Conservation (phyloP, 2,888 invertebrate species). For the Amaurobius ferox region DNA sequence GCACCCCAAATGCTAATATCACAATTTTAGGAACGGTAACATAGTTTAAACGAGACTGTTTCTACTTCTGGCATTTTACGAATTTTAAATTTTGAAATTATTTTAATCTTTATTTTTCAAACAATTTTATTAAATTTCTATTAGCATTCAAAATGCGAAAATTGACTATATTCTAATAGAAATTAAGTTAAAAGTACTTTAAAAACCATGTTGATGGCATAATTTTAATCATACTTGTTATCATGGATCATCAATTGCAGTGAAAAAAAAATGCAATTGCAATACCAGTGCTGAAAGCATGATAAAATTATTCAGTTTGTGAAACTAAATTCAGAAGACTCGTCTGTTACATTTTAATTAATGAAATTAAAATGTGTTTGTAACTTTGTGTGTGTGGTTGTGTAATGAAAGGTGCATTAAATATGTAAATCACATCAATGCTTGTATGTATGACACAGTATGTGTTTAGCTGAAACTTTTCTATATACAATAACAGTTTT, state of each 20-base stretch:
- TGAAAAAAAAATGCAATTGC: too few relatives aligned
- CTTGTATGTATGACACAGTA: too few relatives aligned
- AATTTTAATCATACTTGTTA: too few relatives aligned
- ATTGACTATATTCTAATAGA: not conserved
- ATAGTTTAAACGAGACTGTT: slow-evolving; percentile 59
- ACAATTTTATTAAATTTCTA: not conserved
- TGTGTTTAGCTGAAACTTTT: too few relatives aligned
- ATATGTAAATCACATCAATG: too few relatives aligned
- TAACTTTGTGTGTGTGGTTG: too few relatives aligned
- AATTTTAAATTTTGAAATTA: not conserved
- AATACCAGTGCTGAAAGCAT: not conserved
- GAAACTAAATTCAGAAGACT: not conserved
- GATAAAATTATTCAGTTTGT: not conserved
- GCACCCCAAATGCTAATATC: slow-evolving; percentile 66
- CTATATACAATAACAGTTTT: too few relatives aligned
- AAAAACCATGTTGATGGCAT: slow-evolving; percentile 3
- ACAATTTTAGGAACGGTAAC: slow-evolving; percentile 69
- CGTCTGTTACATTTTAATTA: too few relatives aligned
- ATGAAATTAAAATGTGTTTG: too few relatives aligned
- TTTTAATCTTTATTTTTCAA: too few relatives aligned
- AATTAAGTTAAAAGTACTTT: not conserved
- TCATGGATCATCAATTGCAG: too few relatives aligned
- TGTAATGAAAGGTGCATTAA: too few relatives aligned
- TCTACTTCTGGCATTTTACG: not conserved
- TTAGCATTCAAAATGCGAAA: not conserved